phyloP scores from a whole-genome alignment of 1,140 invertebrate species.

The Amphibalanus amphitrite region DNA sequence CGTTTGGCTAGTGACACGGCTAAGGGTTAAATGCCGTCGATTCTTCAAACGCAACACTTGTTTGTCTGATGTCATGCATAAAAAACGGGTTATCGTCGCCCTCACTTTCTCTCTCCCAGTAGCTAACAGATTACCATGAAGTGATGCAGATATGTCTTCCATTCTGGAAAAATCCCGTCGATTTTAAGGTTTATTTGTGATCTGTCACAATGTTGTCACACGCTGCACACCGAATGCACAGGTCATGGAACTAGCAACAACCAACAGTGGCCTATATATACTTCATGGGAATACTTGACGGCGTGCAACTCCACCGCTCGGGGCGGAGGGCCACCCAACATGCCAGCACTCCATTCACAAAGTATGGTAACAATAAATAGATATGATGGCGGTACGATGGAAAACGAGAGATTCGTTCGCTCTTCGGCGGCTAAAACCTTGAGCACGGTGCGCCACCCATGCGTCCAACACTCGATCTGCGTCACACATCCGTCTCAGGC shows the following conservation, averaged over 20 bases:
- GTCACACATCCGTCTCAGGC: neutral
- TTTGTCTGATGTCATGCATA: no score
- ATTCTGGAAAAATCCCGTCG: no score
- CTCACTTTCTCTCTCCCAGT: no score
- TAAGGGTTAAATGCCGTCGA: no score
- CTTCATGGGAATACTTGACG: neutral
- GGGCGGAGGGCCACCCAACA: neutral
- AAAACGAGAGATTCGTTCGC: neutral
- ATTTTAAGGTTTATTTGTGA: neutral
- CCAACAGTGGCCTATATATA: neutral
- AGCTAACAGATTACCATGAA: no score
- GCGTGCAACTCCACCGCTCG: neutral
- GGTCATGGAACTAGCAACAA: neutral
- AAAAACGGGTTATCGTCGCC: no score
- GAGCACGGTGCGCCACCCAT: neutral
- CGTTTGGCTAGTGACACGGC: no score
- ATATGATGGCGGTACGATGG: neutral
- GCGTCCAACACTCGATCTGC: neutral
- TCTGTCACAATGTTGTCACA: neutral
- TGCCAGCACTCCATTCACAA: neutral
- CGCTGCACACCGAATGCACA: neutral
- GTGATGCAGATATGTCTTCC: no score
- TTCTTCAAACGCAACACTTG: no score
- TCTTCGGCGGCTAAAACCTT: neutral
- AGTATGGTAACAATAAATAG: conserved; percentile 2